Evolutionary conservation across 2,113 vertebrate species (phyloP).

Genomic region (Neolamprologus longior): DNA sequence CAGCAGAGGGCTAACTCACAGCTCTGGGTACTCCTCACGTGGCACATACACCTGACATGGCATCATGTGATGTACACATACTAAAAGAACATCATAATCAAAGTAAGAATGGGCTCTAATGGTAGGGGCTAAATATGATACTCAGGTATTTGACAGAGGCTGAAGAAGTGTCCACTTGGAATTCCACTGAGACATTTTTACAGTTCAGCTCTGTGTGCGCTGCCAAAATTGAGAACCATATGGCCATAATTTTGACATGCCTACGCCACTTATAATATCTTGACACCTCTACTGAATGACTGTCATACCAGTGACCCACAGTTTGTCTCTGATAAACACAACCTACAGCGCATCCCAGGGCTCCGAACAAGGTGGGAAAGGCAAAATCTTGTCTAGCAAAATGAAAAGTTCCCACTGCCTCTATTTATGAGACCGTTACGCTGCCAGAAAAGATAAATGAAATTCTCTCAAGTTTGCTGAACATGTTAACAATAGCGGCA

Average conservation of each 20-base stretch:
- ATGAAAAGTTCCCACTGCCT: neutral
- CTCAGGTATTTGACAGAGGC: neutral
- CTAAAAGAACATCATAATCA: neutral
- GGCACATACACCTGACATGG: conserved; percentile 32
- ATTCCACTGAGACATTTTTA: conserved; percentile 12
- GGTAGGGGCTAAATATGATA: neutral
- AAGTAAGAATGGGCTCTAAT: neutral
- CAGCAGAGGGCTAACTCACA: neutral
- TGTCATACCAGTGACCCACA: conserved; percentile 63
- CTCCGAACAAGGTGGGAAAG: neutral
- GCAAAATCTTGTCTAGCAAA: neutral
- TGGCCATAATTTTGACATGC: conserved; percentile 12
- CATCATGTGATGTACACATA: neutral
- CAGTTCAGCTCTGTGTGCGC: conserved; percentile 1
- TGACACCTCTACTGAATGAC: conserved; percentile 34
- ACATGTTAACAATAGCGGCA: conserved; percentile 45
- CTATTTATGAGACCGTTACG: neutral
- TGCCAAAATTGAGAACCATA: conserved; percentile 6
- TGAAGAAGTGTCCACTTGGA: neutral
- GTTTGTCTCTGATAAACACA: conserved; percentile 39
- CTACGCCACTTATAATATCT: neutral
- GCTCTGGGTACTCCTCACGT: neutral
- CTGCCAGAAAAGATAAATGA: conserved; percentile 10
- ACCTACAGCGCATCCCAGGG: neutral
- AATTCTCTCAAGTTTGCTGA: conserved; percentile 3